Evolutionary conservation across 2,797 vertebrate species (phyloP).

Genomic region (Notolabrus celidotus): DNA sequence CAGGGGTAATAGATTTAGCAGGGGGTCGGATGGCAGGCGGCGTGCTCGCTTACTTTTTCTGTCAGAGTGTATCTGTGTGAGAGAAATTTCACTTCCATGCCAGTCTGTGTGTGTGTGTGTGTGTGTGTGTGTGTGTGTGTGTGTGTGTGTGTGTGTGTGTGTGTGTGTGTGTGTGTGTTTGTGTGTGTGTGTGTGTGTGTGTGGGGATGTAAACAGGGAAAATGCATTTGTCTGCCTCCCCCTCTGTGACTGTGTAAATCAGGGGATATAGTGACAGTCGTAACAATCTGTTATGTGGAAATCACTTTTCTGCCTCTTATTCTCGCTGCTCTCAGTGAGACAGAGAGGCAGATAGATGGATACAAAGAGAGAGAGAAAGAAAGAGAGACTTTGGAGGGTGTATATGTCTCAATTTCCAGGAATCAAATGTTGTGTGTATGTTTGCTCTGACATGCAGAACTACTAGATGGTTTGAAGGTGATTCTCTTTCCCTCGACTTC

Average conservation of each 20-base stretch:
- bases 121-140: conserved; percentile 22
- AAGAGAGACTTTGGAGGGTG: conserved; percentile 49
- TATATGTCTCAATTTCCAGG: conserved; percentile 57
- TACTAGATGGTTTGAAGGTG: conserved; percentile 55
- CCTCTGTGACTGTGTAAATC: conserved; percentile 76
- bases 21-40: conserved; percentile 64
- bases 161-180: conserved; percentile 29
- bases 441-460: conserved; percentile 56
- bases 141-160: conserved; percentile 26
- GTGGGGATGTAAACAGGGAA: conserved; percentile 73
- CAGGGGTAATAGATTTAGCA: conserved; percentile 77
- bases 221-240: conserved; percentile 72
- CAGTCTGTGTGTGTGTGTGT: conserved; percentile 35
- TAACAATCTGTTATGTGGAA: conserved; percentile 79
- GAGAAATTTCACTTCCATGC: conserved; percentile 55
- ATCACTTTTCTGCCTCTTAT: conserved; percentile 75
- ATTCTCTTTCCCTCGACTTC: conserved; percentile 44
- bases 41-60: conserved; percentile 48
- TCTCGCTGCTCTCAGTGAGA: conserved; percentile 52
- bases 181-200: conserved; percentile 13
- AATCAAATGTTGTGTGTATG: conserved; percentile 61
- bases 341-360: conserved; percentile 46
- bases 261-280: conserved; percentile 77
- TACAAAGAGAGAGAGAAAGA: conserved; percentile 23
- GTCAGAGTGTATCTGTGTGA: conserved; percentile 50